phyloP scores from a whole-genome alignment of 2,888 invertebrate species.

The Acronicta aceris region DNA sequence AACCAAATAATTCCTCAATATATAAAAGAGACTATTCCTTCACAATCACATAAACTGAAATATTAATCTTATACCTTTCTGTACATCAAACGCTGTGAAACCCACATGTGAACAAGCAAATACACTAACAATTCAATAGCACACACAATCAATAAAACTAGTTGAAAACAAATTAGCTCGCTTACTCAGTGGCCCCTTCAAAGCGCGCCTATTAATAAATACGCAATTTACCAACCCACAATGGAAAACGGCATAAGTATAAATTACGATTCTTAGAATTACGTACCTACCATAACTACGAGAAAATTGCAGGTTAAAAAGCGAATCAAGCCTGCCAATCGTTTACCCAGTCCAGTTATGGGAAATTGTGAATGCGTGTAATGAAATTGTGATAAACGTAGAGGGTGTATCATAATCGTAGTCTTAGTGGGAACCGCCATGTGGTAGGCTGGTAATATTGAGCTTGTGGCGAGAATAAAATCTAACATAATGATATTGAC shows the following conservation, averaged over 20 bases:
- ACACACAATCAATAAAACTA: constrained; percentile 23
- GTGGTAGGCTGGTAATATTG: constrained; percentile 52
- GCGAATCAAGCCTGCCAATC: constrained; percentile 67
- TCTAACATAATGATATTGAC: background rate
- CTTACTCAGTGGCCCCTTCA: constrained; percentile 29
- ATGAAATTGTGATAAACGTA: constrained; percentile 79
- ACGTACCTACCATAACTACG: constrained; percentile 52
- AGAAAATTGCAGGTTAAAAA: constrained; percentile 64
- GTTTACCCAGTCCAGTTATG: constrained; percentile 67
- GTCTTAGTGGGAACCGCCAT: constrained; percentile 73
- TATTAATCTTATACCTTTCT: background rate
- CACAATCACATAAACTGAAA: background rate
- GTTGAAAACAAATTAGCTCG: constrained; percentile 32
- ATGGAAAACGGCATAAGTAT: constrained; percentile 15
- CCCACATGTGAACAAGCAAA: constrained; percentile 8
- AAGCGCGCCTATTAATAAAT: constrained; percentile 40
- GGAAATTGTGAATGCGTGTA: constrained; percentile 68
- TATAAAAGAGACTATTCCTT: background rate
- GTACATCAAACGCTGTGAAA: background rate
- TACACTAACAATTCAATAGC: constrained; percentile 23
- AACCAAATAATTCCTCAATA: too few relatives aligned
- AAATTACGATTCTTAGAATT: constrained; percentile 54
- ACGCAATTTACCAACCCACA: constrained; percentile 15
- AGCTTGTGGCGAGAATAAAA: background rate
- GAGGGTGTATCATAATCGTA: constrained; percentile 68